Evolutionary conservation across 2,888 invertebrate species (phyloP).

Genomic region (Cartodere bifasciata): DNA sequence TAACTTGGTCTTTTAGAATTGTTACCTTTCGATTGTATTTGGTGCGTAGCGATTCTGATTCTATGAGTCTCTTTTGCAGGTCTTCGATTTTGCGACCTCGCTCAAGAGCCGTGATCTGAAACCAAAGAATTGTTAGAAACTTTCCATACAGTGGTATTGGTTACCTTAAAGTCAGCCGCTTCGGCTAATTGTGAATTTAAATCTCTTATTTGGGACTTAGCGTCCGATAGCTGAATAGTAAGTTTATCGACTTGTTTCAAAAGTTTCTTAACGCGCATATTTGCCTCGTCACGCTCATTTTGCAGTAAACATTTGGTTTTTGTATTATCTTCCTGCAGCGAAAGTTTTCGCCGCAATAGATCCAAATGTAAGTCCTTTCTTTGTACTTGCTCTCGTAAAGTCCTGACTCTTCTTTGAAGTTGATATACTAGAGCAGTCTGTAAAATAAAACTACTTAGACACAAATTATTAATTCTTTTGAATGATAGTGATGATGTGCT

Average conservation of each 20-base stretch:
- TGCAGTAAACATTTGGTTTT: conserved; percentile 48
- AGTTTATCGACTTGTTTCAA: conserved; percentile 74
- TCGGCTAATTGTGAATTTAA: conserved; percentile 75
- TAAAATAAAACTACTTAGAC: too few relatives aligned
- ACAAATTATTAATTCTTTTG: too few relatives aligned
- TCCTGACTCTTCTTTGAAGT: conserved; percentile 74
- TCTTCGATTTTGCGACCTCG: conserved; percentile 75
- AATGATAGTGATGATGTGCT: too few relatives aligned
- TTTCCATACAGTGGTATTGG: not conserved
- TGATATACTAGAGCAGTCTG: conserved; percentile 81
- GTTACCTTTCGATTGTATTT: conserved; percentile 61
- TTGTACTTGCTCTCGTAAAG: conserved; percentile 79
- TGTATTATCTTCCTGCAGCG: conserved; percentile 65
- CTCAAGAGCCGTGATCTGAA: conserved; percentile 69
- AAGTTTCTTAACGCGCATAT: conserved; percentile 60
- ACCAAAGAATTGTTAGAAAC: too few relatives aligned
- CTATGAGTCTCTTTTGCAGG: conserved; percentile 65
- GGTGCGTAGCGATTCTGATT: conserved; percentile 65
- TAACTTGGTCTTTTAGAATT: conserved; percentile 59
- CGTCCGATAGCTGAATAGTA: conserved; percentile 65
- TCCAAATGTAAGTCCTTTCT: conserved; percentile 86
- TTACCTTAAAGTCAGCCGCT: conserved; percentile 75
- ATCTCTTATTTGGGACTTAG: conserved; percentile 69
- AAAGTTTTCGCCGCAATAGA: conserved; percentile 73
- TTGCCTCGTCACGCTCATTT: conserved; percentile 57